A percentile compares a stretch with the other conserved stretches of the same genome.
phyloP scores from a whole-genome alignment of 2,888 invertebrate genomes.

The Noctua fimbriata region DNA sequence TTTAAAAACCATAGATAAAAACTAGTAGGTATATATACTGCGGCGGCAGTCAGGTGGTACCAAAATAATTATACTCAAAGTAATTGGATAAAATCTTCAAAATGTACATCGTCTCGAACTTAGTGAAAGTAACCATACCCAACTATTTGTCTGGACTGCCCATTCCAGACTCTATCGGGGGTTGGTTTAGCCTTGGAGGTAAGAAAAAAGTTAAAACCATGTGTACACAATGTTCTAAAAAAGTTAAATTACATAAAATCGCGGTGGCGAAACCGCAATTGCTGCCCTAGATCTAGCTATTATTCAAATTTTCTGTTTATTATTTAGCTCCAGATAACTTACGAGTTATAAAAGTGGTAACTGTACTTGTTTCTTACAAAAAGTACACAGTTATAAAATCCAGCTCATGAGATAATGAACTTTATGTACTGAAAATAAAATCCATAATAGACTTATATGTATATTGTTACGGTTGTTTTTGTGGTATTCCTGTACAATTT shows the following conservation, averaged over 20 bases:
- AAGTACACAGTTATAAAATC: constrained; percentile 34
- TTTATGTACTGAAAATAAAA: constrained; percentile 48
- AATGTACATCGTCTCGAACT: constrained; percentile 94
- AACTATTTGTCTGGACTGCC: constrained; percentile 96
- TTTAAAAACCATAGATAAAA: neutral
- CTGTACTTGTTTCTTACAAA: constrained; percentile 35
- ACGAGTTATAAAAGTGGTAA: constrained; percentile 7
- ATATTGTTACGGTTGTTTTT: constrained; percentile 34
- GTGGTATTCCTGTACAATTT: constrained; percentile 74
- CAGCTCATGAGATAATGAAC: constrained; percentile 40
- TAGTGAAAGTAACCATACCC: constrained; percentile 95
- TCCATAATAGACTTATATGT: constrained; percentile 14
- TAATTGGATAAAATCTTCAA: constrained; percentile 68
- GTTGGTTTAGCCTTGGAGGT: constrained; percentile 97
- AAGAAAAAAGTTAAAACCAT: constrained; percentile 62
- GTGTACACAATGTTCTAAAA: constrained; percentile 26
- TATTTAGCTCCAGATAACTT: constrained; percentile 10
- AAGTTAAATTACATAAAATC: neutral
- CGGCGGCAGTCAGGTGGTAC: neutral
- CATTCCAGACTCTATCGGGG: constrained; percentile 95
- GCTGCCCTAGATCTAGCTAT: constrained; percentile 1
- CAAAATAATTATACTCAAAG: constrained; percentile 11
- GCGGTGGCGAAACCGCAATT: neutral
- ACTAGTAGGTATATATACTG: neutral
- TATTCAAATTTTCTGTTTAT: neutral